Percentiles rank a stretch among this genome's conserved stretches.
These are phyloP conservation scores for Julus scandinavius DNA, from an alignment of 2,888 invertebrate species.

Conservation along the genomic window DNA sequence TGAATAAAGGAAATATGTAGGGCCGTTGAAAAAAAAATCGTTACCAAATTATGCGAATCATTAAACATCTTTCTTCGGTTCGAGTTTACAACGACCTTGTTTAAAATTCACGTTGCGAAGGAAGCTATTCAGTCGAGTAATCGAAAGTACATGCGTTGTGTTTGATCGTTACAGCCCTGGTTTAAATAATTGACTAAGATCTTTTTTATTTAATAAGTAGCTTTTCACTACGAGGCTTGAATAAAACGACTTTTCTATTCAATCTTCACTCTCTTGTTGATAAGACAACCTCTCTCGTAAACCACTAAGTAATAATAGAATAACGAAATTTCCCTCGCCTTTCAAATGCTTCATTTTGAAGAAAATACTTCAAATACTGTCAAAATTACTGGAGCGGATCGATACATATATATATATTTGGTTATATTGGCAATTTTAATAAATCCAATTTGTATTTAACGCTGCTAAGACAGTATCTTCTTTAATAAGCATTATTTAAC, in stretches of 20 bases:
- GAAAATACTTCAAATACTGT: neutral
- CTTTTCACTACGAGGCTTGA: neutral
- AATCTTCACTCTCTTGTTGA: neutral
- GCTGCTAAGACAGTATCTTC: too few species aligned
- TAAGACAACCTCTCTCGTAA: neutral
- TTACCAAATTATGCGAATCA: neutral
- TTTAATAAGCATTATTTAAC: too few species aligned
- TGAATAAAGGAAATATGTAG: constrained; percentile 1
- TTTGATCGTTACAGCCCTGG: neutral
- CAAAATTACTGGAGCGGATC: neutral
- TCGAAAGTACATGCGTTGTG: neutral
- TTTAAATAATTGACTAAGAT: constrained; percentile 1
- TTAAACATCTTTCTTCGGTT: neutral
- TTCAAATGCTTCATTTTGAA: neutral
- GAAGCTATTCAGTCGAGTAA: neutral
- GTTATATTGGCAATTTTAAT: neutral
- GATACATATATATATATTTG: too few species aligned
- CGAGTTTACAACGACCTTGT: neutral
- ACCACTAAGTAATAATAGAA: neutral
- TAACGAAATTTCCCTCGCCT: neutral
- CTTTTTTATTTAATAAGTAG: constrained; percentile 1
- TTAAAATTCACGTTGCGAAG: neutral
- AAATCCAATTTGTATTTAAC: too few species aligned
- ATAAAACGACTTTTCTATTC: neutral
- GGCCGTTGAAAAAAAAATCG: neutral